These are phyloP conservation scores for Bombus waltoni DNA, from an alignment of 1,140 invertebrate genomes.

Conservation along the genomic window DNA sequence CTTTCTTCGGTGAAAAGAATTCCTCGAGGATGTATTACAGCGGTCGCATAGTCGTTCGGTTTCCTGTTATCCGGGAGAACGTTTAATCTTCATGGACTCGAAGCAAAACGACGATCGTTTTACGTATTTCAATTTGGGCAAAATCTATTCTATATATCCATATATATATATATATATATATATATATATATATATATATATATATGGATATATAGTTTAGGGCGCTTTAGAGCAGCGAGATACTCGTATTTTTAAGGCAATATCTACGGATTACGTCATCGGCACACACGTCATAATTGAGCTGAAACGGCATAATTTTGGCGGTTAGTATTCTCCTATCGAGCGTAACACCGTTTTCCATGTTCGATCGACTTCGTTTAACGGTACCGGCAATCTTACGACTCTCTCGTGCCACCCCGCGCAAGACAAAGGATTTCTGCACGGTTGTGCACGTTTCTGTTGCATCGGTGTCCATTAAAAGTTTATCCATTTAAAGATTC, in stretches of 20 bases:
- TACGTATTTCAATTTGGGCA: neutral
- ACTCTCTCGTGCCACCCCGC: neutral
- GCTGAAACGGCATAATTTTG: neutral
- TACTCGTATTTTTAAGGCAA: neutral
- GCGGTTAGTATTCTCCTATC: conserved; percentile 12
- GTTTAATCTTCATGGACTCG: neutral
- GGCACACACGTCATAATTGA: neutral
- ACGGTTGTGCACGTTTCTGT: neutral
- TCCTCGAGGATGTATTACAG: conserved; percentile 6
- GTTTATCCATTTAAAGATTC: neutral
- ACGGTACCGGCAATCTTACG: conserved; percentile 2
- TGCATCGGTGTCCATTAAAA: neutral
- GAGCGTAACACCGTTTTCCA: neutral
- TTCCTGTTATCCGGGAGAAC: neutral
- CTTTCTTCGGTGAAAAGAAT: conserved; percentile 29
- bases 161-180: no score
- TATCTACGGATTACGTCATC: neutral
- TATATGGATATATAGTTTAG: neutral
- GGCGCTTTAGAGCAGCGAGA: neutral
- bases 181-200: no score
- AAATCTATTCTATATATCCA: neutral
- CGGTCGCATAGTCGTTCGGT: neutral
- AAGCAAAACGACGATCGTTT: neutral
- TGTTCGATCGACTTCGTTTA: neutral
- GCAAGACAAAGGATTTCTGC: neutral